phyloP scores from a whole-genome alignment of 2,113 vertebrate species.

The Lanius collurio region DNA sequence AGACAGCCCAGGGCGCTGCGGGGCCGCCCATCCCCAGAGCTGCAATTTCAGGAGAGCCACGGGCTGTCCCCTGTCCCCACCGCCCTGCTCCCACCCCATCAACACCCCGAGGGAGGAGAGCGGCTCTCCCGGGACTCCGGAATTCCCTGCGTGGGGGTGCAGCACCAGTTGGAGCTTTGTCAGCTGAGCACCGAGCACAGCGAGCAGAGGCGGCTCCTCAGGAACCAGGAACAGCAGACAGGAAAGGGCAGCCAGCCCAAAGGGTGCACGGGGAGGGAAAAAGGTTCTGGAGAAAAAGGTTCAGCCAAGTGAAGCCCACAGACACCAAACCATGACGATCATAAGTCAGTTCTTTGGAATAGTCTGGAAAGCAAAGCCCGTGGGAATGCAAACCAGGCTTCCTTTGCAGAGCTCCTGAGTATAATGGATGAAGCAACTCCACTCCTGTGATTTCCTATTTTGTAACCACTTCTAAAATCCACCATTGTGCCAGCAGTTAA shows the following conservation, averaged over 20 bases:
- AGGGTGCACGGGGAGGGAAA: neutral
- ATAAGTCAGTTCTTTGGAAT: neutral
- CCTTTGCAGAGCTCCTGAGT: neutral
- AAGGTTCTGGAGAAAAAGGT: neutral
- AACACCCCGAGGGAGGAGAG: neutral
- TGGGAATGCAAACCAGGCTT: neutral
- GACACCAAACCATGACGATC: accelerated
- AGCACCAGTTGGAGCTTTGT: neutral
- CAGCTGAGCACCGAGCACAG: neutral
- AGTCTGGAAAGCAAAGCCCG: neutral
- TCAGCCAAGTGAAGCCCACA: neutral
- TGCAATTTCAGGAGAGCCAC: neutral
- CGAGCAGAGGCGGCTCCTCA: accelerated
- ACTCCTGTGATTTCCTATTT: neutral
- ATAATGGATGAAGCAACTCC: neutral
- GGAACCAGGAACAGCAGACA: neutral
- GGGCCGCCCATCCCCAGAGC: neutral
- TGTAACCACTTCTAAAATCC: neutral
- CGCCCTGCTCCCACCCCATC: neutral
- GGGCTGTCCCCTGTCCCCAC: neutral
- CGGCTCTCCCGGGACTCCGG: neutral
- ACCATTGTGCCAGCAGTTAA: neutral
- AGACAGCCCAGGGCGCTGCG: neutral
- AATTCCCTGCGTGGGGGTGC: neutral
- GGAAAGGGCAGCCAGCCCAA: neutral